Conservation (phyloP, 2,888 invertebrate species). For the Lissocephala sabroskyi region DNA sequence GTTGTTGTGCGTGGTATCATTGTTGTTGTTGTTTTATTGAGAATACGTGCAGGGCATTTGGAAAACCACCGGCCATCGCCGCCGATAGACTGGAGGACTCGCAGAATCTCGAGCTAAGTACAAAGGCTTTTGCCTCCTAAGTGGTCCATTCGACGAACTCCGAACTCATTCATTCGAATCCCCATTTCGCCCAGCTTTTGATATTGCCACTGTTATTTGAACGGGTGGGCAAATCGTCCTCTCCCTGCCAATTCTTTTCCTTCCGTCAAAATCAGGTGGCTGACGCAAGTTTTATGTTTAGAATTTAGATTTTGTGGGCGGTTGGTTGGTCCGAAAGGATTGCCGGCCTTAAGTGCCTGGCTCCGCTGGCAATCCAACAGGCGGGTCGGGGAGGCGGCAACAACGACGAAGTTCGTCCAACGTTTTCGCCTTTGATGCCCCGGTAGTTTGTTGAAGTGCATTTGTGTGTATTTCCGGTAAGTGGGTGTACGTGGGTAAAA, state of each 20-base stretch:
- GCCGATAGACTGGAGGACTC: too few species aligned
- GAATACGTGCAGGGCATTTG: slow-evolving; percentile 49
- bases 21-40: slow-evolving; percentile 50
- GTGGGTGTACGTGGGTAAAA: slow-evolving; percentile 13
- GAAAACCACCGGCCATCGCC: too few species aligned
- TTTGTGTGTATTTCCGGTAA: slow-evolving; percentile 15
- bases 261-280: slow-evolving; percentile 9
- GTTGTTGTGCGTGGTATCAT: slow-evolving; percentile 25
- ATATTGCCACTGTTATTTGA: background rate
- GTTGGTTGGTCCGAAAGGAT: slow-evolving; percentile 20
- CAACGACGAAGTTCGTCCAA: too few species aligned
- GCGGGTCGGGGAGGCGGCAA: too few species aligned
- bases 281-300: slow-evolving; percentile 14
- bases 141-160: slow-evolving; percentile 40
- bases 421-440: slow-evolving; percentile 13
- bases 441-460: slow-evolving; percentile 16
- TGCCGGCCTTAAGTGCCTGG: too few species aligned
- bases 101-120: too few species aligned
- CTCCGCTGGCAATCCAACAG: too few species aligned
- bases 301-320: slow-evolving; percentile 28
- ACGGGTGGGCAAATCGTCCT: background rate
- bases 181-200: slow-evolving; percentile 8
- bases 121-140: too few species aligned
- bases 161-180: slow-evolving; percentile 38
- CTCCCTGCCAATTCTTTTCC: slow-evolving; percentile 9